Evolutionary conservation across 2,113 vertebrate genomes (phyloP), one percentile per base, ranked within the genome.

Genomic region (Apistogramma diplotaenia): DNA sequence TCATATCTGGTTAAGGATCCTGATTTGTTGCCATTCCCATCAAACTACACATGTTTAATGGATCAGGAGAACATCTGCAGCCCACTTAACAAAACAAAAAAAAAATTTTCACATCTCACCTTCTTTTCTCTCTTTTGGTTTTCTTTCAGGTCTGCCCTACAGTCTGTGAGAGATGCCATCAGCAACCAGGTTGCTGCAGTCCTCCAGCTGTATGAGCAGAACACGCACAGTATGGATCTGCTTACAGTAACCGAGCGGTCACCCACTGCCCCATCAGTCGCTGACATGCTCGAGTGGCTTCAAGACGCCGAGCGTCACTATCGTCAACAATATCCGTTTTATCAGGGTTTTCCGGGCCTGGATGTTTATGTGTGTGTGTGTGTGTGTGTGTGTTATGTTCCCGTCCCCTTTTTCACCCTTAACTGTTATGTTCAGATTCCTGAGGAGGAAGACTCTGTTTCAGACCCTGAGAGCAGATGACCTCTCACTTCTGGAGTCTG

Each of bases 221-320:
- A 89, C 1, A 54, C 87, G 10, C 87, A 92, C 1, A 19, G 15
- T 1, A 77, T 96, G 16, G 88, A 93, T 59, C 71, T 96, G 1
- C 46, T 54, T 1, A 76, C 18, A 0, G 75, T 89, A 2, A 91
- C 96, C 1, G 77, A 89, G 80, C 95, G 96, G 0, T 96, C 95
- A 0, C 89, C 85, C 3, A 25, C 75, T n/a, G 88, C 90, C 35
- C 97, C 97, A 0, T 98, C 98, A 0, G 74, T 97, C 80, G 93
- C 96, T 0, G 97, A 99, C 40, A 97, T 96, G 94, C 62, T 99
- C 87, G 97, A 97, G 82, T 98, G 96, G 96, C 89, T 98, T 80
- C 96, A 96, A 77, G 96, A 99, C 15, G 93, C 96, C 0, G 96
- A 97, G 35, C 93, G 93, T 19, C 90, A 94, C 93, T 99, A 97